Evolutionary conservation across 2,888 invertebrate genomes (phyloP).

Genomic region (Erynnis tages): DNA sequence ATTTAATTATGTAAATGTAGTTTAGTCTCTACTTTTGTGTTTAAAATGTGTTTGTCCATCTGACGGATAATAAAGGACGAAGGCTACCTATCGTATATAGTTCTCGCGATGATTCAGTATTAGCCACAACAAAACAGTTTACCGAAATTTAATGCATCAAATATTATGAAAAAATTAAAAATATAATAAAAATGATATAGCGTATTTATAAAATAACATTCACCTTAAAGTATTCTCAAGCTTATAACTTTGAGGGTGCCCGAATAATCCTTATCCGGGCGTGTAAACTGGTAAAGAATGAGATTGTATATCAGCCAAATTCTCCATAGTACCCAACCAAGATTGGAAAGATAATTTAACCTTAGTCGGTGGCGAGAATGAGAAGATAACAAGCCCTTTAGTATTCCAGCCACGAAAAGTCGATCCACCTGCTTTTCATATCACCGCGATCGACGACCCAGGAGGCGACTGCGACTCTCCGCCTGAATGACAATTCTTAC

Average conservation of each 20-base stretch:
- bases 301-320: not conserved
- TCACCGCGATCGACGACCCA: slow-evolving; percentile 75
- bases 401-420: slow-evolving; percentile 67
- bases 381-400: slow-evolving; percentile 73
- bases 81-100: no score
- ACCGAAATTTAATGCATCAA: no score
- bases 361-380: slow-evolving; percentile 60
- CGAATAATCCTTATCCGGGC: no score
- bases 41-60: no score
- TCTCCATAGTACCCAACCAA: slow-evolving; percentile 10
- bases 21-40: no score
- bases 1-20: no score
- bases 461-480: slow-evolving; percentile 57
- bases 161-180: not conserved
- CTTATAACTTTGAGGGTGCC: no score
- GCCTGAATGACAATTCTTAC: slow-evolving; percentile 71
- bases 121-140: no score
- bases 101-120: no score
- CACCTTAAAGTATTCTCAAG: not conserved
- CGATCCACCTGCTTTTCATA: slow-evolving; percentile 79
- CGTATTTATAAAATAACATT: not conserved
- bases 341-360: slow-evolving; percentile 60
- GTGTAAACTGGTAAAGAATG: no score
- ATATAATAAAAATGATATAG: not conserved
- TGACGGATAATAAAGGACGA: no score